These are phyloP conservation scores for Cyclargus thomasi DNA, from an alignment of 1,140 invertebrate genomes.

Conservation along the genomic window DNA sequence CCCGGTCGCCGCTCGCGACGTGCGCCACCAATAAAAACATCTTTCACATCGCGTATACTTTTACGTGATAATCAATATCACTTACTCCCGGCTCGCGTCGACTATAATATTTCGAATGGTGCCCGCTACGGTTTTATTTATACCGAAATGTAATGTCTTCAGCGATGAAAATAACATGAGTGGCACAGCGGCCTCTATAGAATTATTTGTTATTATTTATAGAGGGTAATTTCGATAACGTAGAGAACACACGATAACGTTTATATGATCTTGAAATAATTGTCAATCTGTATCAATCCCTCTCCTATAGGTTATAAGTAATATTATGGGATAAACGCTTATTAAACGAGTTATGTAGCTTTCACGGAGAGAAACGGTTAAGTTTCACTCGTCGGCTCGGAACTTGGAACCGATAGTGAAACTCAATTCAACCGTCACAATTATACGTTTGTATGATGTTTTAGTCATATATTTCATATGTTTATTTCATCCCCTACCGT, in stretches of 20 bases:
- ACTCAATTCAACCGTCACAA: slow-evolving; percentile 32
- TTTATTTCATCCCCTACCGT: no score
- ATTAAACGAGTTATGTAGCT: slow-evolving; percentile 49
- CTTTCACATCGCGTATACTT: slow-evolving; percentile 51
- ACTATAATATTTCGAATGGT: slow-evolving; percentile 42
- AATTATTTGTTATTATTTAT: background rate
- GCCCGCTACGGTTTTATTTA: slow-evolving; percentile 23
- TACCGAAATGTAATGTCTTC: slow-evolving; percentile 5
- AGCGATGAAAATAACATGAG: background rate
- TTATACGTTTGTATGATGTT: background rate
- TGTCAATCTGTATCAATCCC: slow-evolving; percentile 2
- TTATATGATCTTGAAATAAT: background rate
- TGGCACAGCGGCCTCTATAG: background rate
- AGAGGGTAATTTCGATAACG: background rate
- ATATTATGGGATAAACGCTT: slow-evolving; percentile 14
- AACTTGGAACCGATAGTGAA: slow-evolving; percentile 39
- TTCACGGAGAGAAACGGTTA: slow-evolving; percentile 56
- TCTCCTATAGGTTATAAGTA: background rate
- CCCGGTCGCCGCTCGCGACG: slow-evolving; percentile 54
- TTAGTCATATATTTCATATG: background rate
- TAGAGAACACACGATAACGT: background rate
- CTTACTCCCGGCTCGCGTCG: slow-evolving; percentile 48
- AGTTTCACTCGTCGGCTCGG: slow-evolving; percentile 49
- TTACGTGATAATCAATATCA: slow-evolving; percentile 55
- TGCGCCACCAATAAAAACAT: slow-evolving; percentile 71